Evolutionary conservation across 1,140 invertebrate species (phyloP), one percentile per base, ranked within the genome.

Genomic region (Papilio dardanus): DNA sequence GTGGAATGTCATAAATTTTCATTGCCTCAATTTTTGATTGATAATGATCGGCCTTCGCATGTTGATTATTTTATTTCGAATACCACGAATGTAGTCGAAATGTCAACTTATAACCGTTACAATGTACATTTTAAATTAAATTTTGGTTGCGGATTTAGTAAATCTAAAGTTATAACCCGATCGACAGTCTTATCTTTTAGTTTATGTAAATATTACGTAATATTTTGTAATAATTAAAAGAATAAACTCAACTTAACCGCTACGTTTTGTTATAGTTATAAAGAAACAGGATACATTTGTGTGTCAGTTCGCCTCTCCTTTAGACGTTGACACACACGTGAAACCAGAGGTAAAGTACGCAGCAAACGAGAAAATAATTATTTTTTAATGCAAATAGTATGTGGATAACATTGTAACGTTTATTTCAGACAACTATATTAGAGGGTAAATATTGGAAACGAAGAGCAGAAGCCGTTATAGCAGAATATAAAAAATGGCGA

Each of bases 391-490:
- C 10, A 14, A 0, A 4, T 28, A 14, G 10, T 12, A 62, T 16
- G 24, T 5, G 12, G 6, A 28, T n/a, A 46, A 21, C 7, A 71
- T 71, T 31, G 31, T 30, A 58, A 58, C 58, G 2, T 54, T n/a
- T 33, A 21, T 73, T 73, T 78, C 89, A 98, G 97, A 97, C 98
- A 81, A 97, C 99, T 74, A 97, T 99, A 75, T 94, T 99, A 85
- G 98, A 99, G 94, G 98, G 98, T 58, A 99, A 99, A 95, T 99
- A 99, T 93, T 99, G 99, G 99, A 99, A 99, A 94, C 94, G 99
- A 88, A 96, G 98, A 94, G 95, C 99, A 74, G 97, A 98, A 81
- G 99, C 98, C 24, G 98, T 99, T 21, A 99, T 98, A 84, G 98
- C 98, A 71, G 99, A 99, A 94, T 99, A 99, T 94, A 99, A 99